Evolutionary conservation across 1,140 invertebrate genomes (phyloP).

Genomic region (Anthonomus grandis): DNA sequence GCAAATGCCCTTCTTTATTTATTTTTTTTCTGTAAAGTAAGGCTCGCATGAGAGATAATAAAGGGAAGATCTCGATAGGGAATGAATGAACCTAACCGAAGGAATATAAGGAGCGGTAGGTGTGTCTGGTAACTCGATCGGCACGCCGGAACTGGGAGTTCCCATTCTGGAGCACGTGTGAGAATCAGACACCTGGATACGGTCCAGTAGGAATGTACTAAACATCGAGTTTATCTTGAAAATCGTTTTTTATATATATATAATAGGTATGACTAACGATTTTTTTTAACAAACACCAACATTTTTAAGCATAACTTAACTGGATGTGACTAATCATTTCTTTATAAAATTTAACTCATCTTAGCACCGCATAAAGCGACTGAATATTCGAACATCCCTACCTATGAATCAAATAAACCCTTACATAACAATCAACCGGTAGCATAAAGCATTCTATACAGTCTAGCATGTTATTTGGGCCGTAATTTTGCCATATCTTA

Average conservation of each 20-base stretch:
- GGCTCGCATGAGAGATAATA: slow-evolving; percentile 24
- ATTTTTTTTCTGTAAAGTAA: too few relatives aligned
- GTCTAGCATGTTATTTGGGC: slow-evolving; percentile 34
- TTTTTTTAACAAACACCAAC: too few relatives aligned
- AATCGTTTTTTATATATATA: too few relatives aligned
- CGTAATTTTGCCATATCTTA: slow-evolving; percentile 39
- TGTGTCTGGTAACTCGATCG: slow-evolving; percentile 38
- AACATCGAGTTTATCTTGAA: neutral
- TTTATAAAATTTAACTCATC: neutral
- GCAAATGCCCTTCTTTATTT: slow-evolving; percentile 20
- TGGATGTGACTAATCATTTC: neutral
- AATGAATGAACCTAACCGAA: too few relatives aligned
- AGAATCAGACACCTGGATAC: slow-evolving; percentile 40
- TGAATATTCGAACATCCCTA: neutral
- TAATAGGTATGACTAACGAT: too few relatives aligned
- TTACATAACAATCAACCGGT: slow-evolving; percentile 6
- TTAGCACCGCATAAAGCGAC: neutral
- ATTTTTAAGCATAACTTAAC: neutral
- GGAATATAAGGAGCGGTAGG: slow-evolving; percentile 26
- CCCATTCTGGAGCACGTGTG: slow-evolving; percentile 42
- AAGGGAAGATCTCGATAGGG: slow-evolving; percentile 22
- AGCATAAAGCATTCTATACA: slow-evolving; percentile 6
- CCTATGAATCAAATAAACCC: neutral
- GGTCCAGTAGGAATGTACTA: slow-evolving; percentile 6
- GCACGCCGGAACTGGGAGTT: slow-evolving; percentile 43